Base-by-base conservation (phyloP, 1,140 invertebrate genomes). In the Pararge aegeria region DNA sequence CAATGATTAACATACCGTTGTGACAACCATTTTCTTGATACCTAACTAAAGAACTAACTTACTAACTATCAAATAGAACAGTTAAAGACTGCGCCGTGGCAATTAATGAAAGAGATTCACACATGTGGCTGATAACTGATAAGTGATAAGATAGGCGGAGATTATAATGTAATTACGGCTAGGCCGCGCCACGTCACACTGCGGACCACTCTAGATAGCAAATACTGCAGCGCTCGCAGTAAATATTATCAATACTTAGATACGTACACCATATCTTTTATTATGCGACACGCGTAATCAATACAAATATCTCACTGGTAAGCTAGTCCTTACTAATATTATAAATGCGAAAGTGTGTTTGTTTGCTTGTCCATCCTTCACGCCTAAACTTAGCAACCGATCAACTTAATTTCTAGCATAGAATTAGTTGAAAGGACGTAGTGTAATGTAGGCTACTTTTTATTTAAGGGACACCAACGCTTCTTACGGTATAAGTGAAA, bases 1-100 rank as follows among this genome's bases (percentile, higher is more conserved):
- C 3, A 34, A 21, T 29, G 2, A 20, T 29, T 0, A 44, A 80
- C 75, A 54, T 80, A 88, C 85, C 70, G 65, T 55, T 46, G 78
- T 76, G 61, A 82, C 81, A 51, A 85, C 85, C 83, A 86, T 88
- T 59, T 65, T 78, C 15, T 50, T 57, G 29, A 52, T 59, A 57
- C 19, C 30, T 34, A 34, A 5, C 27, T 27, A 27, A 27, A 27
- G 5, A 27, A 27, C 24, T 27, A 27, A 27, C 24, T 27, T 1
- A 30, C 29, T 30, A 30, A 5, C 7, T 10, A 34, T n/a, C 1
- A 1, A 51, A 59, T 16, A 66, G 61, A 71, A 69, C 69, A 66
- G 54, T 53, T 55, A 44, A 40, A 61, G 61, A 62, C 61, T 37
- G 70, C 48, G 53, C 49, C 57, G 27, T 49, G 51, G 55, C 49